phyloP scores from a whole-genome alignment of 2,797 vertebrate genomes.

The Cuculus canorus region DNA sequence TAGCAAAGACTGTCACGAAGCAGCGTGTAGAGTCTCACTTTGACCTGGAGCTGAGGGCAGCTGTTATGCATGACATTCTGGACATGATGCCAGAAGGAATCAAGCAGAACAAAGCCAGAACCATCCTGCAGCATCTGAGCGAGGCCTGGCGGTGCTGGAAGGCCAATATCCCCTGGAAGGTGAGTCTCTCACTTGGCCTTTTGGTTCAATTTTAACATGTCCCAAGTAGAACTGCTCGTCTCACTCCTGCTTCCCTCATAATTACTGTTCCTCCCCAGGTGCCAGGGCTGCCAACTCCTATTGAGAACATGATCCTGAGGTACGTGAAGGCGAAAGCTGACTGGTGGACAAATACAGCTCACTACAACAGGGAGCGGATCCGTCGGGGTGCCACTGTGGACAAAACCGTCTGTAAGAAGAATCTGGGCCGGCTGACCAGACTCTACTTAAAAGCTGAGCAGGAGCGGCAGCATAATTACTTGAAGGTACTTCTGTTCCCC shows the following conservation, averaged over 20 bases:
- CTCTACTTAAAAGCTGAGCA: conserved; percentile 98
- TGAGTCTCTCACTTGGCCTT: neutral
- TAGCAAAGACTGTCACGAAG: conserved; percentile 98
- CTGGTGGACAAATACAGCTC: conserved; percentile 99
- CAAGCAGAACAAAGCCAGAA: conserved; percentile 99
- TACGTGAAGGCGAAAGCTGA: conserved; percentile 99
- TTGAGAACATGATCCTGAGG: conserved; percentile 99
- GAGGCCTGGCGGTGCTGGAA: conserved; percentile 99
- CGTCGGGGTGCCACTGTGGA: conserved; percentile 97
- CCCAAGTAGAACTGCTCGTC: neutral
- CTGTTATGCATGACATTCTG: conserved; percentile 99
- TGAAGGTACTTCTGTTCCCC: conserved; percentile 83
- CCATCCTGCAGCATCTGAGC: conserved; percentile 97
- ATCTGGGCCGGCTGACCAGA: conserved; percentile 94
- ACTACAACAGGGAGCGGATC: conserved; percentile 98
- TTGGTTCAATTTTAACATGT: neutral
- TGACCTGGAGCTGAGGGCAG: conserved; percentile 96
- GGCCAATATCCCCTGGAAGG: conserved; percentile 99
- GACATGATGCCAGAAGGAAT: conserved; percentile 99
- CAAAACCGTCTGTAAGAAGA: conserved; percentile 99
- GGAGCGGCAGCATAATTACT: conserved; percentile 98
- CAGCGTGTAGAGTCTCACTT: conserved; percentile 99
- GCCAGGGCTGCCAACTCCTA: conserved; percentile 95
- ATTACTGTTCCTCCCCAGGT: conserved; percentile 79
- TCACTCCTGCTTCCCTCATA: neutral